These are phyloP conservation scores for Hyperoplus lanceolatus DNA, from an alignment of 2,797 vertebrate genomes.

Conservation along the genomic window DNA sequence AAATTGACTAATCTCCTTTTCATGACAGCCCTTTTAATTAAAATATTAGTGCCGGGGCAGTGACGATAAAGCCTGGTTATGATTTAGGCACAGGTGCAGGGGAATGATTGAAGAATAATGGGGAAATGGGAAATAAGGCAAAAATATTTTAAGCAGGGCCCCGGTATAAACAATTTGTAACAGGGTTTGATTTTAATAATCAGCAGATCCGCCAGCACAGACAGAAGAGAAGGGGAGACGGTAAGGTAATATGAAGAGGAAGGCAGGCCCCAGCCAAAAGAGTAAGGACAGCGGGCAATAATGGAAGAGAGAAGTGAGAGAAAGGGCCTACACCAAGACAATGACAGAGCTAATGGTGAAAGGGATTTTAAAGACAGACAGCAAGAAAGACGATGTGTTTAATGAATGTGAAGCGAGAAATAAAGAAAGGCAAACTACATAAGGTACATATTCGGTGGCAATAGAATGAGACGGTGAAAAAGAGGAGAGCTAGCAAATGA, in stretches of 20 bases:
- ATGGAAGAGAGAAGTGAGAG: constrained; percentile 23
- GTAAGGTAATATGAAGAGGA: constrained; percentile 3
- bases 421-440: neutral
- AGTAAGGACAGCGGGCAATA: neutral
- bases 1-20: neutral
- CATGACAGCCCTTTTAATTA: constrained; percentile 10
- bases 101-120: constrained; percentile 4
- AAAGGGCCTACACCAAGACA: neutral
- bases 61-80: neutral
- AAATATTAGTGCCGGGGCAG: neutral
- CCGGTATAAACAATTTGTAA: constrained; percentile 16
- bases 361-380: constrained; percentile 2
- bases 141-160: constrained; percentile 6
- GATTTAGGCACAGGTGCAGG: neutral
- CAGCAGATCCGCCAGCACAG: constrained; percentile 3
- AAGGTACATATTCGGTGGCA: neutral
- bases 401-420: constrained; percentile 20
- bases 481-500: neutral
- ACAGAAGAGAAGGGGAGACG: constrained; percentile 20
- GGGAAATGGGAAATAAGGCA: neutral
- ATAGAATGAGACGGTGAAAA: neutral
- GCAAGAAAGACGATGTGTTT: neutral
- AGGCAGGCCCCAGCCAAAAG: neutral
- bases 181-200: constrained; percentile 26
- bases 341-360: constrained; percentile 29